These are phyloP conservation scores for Podarcis raffonei DNA, from an alignment of 2,113 vertebrate species.

Conservation along the genomic window DNA sequence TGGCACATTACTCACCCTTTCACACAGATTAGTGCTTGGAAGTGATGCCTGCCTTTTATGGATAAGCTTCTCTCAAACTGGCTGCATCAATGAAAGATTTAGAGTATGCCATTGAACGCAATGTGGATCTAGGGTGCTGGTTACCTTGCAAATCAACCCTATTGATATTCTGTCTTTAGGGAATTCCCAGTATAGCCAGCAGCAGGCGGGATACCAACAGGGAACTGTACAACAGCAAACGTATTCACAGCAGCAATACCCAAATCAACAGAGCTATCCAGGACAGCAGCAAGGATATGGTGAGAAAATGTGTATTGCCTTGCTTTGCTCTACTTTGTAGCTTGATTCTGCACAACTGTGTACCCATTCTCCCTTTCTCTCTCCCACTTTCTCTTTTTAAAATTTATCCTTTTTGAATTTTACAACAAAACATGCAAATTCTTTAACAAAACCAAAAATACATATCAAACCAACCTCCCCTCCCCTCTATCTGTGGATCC, in stretches of 20 bases:
- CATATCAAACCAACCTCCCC: too few species aligned
- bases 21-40: background rate
- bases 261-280: conserved; percentile 89
- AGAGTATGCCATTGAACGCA: too few species aligned
- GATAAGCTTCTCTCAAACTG: background rate
- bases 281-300: conserved; percentile 89
- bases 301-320: conserved; percentile 48
- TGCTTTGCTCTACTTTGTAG: background rate
- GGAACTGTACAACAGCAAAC: conserved; percentile 87
- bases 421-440: too few species aligned
- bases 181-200: conserved; percentile 92
- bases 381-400: too few species aligned
- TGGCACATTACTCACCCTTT: background rate
- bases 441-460: too few species aligned
- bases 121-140: background rate
- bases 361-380: background rate
- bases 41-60: background rate
- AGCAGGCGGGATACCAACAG: conserved; percentile 91
- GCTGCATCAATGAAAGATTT: background rate
- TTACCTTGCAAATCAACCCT: background rate
- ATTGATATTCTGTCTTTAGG: conserved; percentile 71
- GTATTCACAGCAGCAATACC: conserved; percentile 91
- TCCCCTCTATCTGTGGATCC: too few species aligned
- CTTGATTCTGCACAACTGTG: fast-evolving
- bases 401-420: too few species aligned